Evolutionary conservation across 1,140 invertebrate species (phyloP), one percentile per base, ranked within the genome.

Genomic region (Neodiprion fabricii): DNA sequence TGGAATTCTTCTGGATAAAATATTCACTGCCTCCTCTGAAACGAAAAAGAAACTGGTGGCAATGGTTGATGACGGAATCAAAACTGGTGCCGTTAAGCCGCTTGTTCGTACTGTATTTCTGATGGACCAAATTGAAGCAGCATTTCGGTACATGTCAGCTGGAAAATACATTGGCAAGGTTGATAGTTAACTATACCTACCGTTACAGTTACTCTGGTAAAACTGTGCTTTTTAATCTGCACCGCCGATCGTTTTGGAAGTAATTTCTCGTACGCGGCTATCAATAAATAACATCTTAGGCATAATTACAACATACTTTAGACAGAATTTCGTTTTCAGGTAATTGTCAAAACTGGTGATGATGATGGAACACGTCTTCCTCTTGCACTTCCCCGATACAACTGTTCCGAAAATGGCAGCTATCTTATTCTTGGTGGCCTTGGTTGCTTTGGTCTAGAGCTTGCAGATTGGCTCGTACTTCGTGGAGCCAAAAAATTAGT

Each of bases 381-480:
- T 17, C 76, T 80, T 7, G 91, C 90, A 3, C 74, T 91, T 0
- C 90, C 92, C 11, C 86, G 89, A 66, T 91, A 90, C 65, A 79
- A 89, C 17, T 94, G 92, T 73, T 69, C 89, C 47, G 83, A 72
- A 5, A 49, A 85, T 5, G 78, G 80, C 11, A 86, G 83, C 47
- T 91, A 91, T 72, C 82, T 92, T 9, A 81, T 92, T 53, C 75
- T 90, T 66, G 91, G 95, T 53, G 95, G 95, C 74, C 86, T 96
- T 0, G 95, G 95, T 70, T 95, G 95, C 21, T 94, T 96, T 82
- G 95, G 95, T 47, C 86, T 96, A 1, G 95, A 96, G 84, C 83
- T 96, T 66, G 90, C 91, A 1, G 91, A 95, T 75, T 96, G 95
- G 95, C 78, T 96, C 67, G 86, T 95, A 17, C 82, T 92, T 14